Conservation (phyloP, 2,113 vertebrate species). For the Talpa occidentalis region DNA sequence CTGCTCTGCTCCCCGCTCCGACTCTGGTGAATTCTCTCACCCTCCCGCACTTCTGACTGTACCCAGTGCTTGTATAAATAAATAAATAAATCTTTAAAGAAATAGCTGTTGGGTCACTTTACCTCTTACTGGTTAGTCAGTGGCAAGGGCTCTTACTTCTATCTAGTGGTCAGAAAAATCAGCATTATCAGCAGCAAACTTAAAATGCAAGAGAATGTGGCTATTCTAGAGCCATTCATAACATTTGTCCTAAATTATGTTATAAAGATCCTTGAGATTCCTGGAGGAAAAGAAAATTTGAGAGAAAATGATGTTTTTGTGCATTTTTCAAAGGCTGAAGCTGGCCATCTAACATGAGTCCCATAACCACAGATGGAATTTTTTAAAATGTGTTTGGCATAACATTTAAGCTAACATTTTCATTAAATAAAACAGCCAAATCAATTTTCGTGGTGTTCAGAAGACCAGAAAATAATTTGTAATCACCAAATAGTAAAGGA, state of each 20-base stretch:
- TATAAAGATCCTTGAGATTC: neutral
- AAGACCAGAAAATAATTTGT: constrained; percentile 77
- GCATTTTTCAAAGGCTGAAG: constrained; percentile 20
- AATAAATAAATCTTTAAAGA: too few relatives aligned
- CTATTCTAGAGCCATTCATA: neutral
- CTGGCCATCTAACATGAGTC: neutral
- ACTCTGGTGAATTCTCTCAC: too few relatives aligned
- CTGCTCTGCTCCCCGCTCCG: too few relatives aligned
- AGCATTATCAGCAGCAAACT: neutral
- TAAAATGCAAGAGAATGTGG: neutral
- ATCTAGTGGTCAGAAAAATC: neutral
- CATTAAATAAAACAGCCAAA: constrained; percentile 65
- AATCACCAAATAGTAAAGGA: constrained; percentile 70
- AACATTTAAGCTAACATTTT: constrained; percentile 67
- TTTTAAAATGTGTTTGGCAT: neutral
- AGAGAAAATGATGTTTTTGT: constrained; percentile 35
- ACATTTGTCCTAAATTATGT: constrained; percentile 12
- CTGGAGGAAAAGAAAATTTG: constrained; percentile 35
- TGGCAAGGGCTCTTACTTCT: neutral
- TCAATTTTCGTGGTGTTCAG: constrained; percentile 61
- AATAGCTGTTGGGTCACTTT: neutral
- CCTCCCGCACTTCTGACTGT: too few relatives aligned
- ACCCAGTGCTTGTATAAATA: too few relatives aligned
- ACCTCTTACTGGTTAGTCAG: neutral
- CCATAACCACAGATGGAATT: constrained; percentile 6